Percentiles rank a stretch among this genome's conserved stretches.
Conservation (phyloP, 2,113 vertebrate species). For the western clawed frog (Xenopus tropicalis) region DNA sequence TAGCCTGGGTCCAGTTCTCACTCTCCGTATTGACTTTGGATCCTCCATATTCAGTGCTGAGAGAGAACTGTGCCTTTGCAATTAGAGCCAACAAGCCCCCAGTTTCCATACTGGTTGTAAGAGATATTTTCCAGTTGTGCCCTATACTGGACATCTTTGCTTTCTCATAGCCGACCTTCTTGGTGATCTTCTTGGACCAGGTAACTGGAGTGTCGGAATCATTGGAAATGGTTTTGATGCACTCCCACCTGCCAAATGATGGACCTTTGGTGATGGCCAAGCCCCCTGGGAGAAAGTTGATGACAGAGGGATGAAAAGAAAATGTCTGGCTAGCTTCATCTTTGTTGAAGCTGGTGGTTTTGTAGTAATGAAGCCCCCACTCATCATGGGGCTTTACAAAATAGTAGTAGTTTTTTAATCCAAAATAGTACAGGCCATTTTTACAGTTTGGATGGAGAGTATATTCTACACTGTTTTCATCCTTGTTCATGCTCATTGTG, state of each 20-base stretch:
- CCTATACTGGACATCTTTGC: slow-evolving; percentile 28
- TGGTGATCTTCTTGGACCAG: slow-evolving; percentile 24
- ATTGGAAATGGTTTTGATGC: slow-evolving; percentile 33
- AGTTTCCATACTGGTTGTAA: not conserved
- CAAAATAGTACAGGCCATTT: slow-evolving; percentile 35
- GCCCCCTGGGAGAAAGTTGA: slow-evolving; percentile 26
- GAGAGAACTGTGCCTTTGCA: not conserved
- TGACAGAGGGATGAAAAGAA: slow-evolving; percentile 23
- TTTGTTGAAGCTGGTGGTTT: not conserved
- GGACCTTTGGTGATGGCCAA: slow-evolving; percentile 4
- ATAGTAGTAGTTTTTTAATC: slow-evolving; percentile 2
- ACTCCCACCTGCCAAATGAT: slow-evolving; percentile 18
- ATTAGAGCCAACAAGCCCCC: not conserved
- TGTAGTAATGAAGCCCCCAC: slow-evolving; percentile 22
- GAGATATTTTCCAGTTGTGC: slow-evolving; percentile 17
- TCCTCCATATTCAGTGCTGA: slow-evolving; percentile 17
- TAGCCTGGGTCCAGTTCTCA: slow-evolving; percentile 31
- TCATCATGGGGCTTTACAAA: slow-evolving; percentile 23
- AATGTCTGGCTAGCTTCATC: not conserved
- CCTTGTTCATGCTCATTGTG: slow-evolving; percentile 15
- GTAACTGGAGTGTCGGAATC: slow-evolving; percentile 12
- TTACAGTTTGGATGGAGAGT: slow-evolving; percentile 15
- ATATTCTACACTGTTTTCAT: slow-evolving; percentile 5
- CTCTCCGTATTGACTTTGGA: slow-evolving; percentile 7
- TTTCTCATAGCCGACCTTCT: slow-evolving; percentile 29